Percentiles rank a stretch among this genome's conserved stretches.
Conservation (phyloP, 2,797 vertebrate species). For the Zalophus californianus region DNA sequence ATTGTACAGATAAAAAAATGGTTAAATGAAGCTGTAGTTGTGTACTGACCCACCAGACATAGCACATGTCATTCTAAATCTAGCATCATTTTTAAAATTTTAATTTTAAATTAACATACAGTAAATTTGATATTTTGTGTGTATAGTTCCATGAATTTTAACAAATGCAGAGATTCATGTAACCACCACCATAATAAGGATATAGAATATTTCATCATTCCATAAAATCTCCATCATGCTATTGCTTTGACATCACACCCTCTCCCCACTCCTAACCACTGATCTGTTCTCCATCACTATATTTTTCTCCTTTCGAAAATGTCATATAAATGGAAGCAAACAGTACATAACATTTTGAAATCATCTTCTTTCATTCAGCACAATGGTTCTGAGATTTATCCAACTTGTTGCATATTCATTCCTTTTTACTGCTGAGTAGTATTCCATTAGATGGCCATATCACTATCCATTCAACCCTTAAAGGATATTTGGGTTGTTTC, state of each 20-base stretch:
- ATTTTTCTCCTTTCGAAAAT: slow-evolving; percentile 47
- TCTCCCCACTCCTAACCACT: not conserved
- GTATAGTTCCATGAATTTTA: slow-evolving; percentile 45
- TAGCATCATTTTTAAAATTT: slow-evolving; percentile 28
- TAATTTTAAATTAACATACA: slow-evolving; percentile 8
- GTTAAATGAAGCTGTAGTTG: slow-evolving; percentile 3
- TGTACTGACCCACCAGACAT: not conserved
- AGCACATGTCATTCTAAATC: slow-evolving; percentile 43
- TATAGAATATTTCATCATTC: not conserved
- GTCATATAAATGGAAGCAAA: slow-evolving; percentile 34
- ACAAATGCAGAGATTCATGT: not conserved
- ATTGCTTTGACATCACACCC: slow-evolving; percentile 41
- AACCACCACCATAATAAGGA: not conserved
- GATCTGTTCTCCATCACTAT: slow-evolving; percentile 20
- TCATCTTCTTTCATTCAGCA: slow-evolving; percentile 9
- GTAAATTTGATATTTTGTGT: not conserved
- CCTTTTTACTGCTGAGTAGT: slow-evolving; percentile 46
- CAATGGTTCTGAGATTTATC: not conserved
- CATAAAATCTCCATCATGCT: not conserved
- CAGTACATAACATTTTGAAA: not conserved
- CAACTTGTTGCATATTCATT: not conserved
- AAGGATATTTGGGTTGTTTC: slow-evolving; percentile 51
- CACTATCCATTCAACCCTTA: not conserved
- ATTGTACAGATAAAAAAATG: not conserved
- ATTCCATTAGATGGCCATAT: not conserved